Conservation (phyloP, 2,888 invertebrate genomes). For the Ectobius pallidus region DNA sequence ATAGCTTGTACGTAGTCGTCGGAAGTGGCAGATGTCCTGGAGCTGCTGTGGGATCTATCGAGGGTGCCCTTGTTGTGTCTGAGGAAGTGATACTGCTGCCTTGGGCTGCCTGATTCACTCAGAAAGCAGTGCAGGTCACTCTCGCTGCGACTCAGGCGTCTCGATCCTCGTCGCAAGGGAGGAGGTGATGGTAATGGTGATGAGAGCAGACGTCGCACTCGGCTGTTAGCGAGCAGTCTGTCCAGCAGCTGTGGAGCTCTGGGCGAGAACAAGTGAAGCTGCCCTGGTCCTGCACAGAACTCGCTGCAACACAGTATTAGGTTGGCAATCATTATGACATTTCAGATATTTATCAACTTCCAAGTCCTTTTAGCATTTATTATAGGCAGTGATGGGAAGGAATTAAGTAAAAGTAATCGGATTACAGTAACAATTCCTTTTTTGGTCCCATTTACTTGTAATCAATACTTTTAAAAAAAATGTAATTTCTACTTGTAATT, state of each 20-base stretch:
- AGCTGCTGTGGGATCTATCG: conserved; percentile 47
- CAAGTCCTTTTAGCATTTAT: too few relatives aligned
- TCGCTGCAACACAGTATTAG: conserved; percentile 52
- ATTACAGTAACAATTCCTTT: too few relatives aligned
- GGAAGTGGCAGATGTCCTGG: conserved; percentile 54
- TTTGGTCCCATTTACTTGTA: too few relatives aligned
- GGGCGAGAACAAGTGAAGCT: conserved; percentile 59
- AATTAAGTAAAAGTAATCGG: too few relatives aligned
- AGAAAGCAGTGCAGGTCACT: conserved; percentile 53
- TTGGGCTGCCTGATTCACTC: conserved; percentile 1
- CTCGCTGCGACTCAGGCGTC: conserved; percentile 59
- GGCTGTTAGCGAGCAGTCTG: conserved; percentile 49
- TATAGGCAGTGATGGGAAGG: too few relatives aligned
- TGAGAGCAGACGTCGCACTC: conserved; percentile 28
- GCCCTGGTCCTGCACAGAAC: conserved; percentile 60
- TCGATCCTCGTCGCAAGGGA: conserved; percentile 46
- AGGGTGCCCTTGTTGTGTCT: conserved; percentile 1
- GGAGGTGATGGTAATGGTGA: conserved; percentile 40
- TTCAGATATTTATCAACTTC: too few relatives aligned
- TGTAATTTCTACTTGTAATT: too few relatives aligned
- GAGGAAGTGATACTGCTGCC: not conserved
- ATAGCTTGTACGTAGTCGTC: conserved; percentile 51
- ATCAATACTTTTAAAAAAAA: too few relatives aligned
- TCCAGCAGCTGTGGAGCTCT: conserved; percentile 57
- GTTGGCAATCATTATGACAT: too few relatives aligned